Evolutionary conservation across 2,888 invertebrate genomes (phyloP).

Genomic region (Amiota communis): DNA sequence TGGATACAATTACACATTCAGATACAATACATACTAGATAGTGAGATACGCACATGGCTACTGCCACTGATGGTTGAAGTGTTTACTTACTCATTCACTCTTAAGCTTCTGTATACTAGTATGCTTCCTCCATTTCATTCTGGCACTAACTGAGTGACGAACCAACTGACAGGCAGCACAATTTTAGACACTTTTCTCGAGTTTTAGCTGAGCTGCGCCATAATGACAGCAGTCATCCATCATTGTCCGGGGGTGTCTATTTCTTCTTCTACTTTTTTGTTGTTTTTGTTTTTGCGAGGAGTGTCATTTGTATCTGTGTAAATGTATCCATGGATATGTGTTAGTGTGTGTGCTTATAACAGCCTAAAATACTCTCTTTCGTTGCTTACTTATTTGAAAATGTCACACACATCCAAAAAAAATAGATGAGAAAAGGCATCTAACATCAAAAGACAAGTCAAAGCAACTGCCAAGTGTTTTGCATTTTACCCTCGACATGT

Average conservation of each 20-base stretch:
- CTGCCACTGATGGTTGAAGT: constrained; percentile 27
- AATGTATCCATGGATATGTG: constrained; percentile 34
- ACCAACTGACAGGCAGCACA: constrained; percentile 55
- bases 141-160: constrained; percentile 50
- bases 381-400: not conserved
- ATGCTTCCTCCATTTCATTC: no score
- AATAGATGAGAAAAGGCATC: constrained; percentile 53
- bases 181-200: constrained; percentile 59
- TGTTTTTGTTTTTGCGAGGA: constrained; percentile 39
- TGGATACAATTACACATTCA: constrained; percentile 21
- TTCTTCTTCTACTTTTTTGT: constrained; percentile 33
- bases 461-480: constrained; percentile 54
- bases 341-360: constrained; percentile 9
- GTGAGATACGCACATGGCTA: no score
- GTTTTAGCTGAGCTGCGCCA: constrained; percentile 44
- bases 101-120: no score
- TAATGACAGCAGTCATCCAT: constrained; percentile 63
- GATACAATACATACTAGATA: constrained; percentile 1
- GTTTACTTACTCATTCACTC: not conserved
- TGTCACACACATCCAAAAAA: constrained; percentile 26
- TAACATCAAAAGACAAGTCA: constrained; percentile 59
- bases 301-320: constrained; percentile 15
- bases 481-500: constrained; percentile 48
- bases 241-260: constrained; percentile 57
- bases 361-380: not conserved